Evolutionary conservation across 2,888 invertebrate genomes (phyloP), one percentile per base, ranked within the genome.

Genomic region (Ectemnius cavifrons): DNA sequence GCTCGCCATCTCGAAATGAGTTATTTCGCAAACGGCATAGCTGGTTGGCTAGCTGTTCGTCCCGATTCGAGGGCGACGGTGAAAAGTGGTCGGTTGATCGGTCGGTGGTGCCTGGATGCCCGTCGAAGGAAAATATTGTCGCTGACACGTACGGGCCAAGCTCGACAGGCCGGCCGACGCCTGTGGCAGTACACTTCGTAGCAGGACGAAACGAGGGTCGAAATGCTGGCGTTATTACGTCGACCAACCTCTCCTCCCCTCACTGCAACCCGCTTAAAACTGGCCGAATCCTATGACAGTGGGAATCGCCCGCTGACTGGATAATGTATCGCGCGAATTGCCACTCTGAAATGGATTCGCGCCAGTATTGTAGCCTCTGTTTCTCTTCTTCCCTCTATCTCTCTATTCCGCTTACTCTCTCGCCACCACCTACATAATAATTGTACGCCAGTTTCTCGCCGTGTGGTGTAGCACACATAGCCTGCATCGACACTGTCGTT

Each of bases 1-100:
- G 76, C 82, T 78, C 82, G 82, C 83, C 85, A 85, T 83, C 85
- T 87, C 77, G 79, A 83, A 85, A 84, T 86, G 85, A 86, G 80
- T 86, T 86, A 86, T 85, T 82, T 78, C 80, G 68, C 62, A 56
- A 60, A 59, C 52, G 64, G 37, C 8, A 4, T 37, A 0, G 37
- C 37, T 37, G 37, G 37, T 8, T 37, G 37, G 37, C 1, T 23
- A 8, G 11, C 37, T 37, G 37, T 11, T 6, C 37, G 37, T 37
- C 11, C 37, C 37, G 37, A 37, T 37, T 37, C 37, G 37, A 37
- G 37, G 37, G 37, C 37, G 37, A 37, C 37, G 37, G 37, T 37
- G 37, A 37, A 37, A 37, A 37, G 37, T 37, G 37, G 37, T 52
- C 52, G 52, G n/a, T 52, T 66, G 71, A 71, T 64, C 69, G 67